These are phyloP conservation scores for Heterocephalus glaber DNA, from an alignment of 2,113 vertebrate species.

Conservation along the genomic window DNA sequence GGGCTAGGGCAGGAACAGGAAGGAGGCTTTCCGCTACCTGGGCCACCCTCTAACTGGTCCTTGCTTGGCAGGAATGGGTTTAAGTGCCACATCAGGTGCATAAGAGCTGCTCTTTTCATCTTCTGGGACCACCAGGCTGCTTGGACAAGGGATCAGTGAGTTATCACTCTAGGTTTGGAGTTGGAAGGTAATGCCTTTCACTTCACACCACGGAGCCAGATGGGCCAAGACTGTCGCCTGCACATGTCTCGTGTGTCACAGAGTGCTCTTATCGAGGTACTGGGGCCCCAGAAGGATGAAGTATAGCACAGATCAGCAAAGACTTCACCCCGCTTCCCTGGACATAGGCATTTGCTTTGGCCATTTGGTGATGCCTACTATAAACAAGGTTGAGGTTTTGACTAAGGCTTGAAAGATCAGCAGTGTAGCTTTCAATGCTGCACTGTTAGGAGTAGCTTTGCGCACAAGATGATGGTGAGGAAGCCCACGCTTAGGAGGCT, in stretches of 20 bases:
- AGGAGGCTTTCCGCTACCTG: not conserved
- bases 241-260: not conserved
- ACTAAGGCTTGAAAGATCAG: constrained; percentile 27
- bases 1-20: not conserved
- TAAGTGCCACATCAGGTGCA: not conserved
- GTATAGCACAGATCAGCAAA: not conserved
- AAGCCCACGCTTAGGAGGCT: not conserved
- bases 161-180: not conserved
- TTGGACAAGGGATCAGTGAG: not conserved
- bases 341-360: not conserved
- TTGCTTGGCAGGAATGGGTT: not conserved
- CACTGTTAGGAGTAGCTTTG: not conserved
- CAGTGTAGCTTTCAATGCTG: not conserved
- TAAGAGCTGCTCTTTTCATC: not conserved
- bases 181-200: constrained; percentile 25
- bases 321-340: not conserved
- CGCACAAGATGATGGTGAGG: not conserved
- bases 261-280: not conserved
- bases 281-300: not conserved
- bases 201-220: not conserved
- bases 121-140: not conserved
- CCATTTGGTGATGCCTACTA: not conserved
- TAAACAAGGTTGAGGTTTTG: constrained; percentile 52
- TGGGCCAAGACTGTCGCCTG: not conserved
- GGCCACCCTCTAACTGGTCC: not conserved